Percentiles rank a stretch among this genome's conserved stretches.
Conservation (phyloP, 2,113 vertebrate species). For the Apteryx owenii region DNA sequence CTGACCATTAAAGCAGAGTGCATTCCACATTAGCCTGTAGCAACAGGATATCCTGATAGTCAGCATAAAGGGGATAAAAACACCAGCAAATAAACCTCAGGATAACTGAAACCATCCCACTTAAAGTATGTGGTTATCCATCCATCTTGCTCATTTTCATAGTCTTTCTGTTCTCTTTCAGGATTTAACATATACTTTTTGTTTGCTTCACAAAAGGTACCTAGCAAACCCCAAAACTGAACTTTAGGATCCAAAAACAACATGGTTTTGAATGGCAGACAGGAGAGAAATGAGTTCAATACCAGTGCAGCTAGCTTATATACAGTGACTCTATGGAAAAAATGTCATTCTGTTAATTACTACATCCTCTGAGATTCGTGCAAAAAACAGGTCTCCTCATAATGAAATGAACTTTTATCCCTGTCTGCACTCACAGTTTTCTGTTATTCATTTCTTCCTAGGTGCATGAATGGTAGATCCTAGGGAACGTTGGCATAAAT, state of each 20-base stretch:
- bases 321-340: background rate
- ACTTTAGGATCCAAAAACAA: background rate
- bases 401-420: background rate
- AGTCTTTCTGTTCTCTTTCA: background rate
- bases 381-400: background rate
- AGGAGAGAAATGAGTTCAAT: background rate
- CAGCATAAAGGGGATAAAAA: background rate
- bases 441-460: background rate
- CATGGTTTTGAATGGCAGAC: background rate
- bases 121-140: background rate
- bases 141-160: background rate
- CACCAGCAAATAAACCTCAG: background rate
- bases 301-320: background rate
- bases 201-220: background rate
- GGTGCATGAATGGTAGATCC: background rate
- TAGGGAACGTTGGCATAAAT: background rate
- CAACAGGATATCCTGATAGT: background rate
- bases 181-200: background rate
- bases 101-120: background rate
- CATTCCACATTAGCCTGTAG: constrained; percentile 18
- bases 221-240: background rate
- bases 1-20: background rate
- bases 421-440: background rate
- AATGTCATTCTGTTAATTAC: background rate
- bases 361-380: background rate